phyloP scores from a whole-genome alignment of 1,140 invertebrate species.

The Tyrophagus putrescentiae region DNA sequence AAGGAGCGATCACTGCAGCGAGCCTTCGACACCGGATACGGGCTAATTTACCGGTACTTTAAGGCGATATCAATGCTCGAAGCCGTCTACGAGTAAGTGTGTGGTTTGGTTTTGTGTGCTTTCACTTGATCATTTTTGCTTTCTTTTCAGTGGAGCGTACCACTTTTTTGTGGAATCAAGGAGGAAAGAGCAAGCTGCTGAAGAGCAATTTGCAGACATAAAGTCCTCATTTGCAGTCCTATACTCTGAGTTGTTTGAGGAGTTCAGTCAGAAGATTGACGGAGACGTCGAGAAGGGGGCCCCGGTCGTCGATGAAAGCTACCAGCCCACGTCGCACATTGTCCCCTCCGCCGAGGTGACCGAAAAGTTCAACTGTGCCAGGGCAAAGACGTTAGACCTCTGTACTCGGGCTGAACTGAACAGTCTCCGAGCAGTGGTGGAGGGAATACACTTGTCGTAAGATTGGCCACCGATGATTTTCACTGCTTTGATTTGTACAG shows the following conservation, averaged over 20 bases:
- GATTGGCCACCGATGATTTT: not conserved
- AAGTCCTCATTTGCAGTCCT: not conserved
- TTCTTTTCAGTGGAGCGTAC: no score
- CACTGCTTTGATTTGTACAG: not conserved
- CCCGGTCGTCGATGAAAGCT: not conserved
- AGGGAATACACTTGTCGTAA: not conserved
- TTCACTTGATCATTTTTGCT: no score
- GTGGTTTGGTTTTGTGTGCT: no score
- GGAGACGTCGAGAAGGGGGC: not conserved
- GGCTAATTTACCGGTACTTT: not conserved
- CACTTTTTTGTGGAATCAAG: no score
- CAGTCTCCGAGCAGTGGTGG: not conserved
- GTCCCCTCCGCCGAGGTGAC: not conserved
- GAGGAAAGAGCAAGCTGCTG: not conserved
- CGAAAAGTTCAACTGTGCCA: not conserved
- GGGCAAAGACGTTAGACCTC: not conserved
- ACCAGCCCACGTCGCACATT: not conserved
- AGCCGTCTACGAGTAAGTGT: conserved; percentile 11
- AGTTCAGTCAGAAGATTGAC: not conserved
- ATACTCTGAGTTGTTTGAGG: not conserved
- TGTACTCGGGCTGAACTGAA: not conserved
- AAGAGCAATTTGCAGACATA: not conserved
- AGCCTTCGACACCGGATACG: conserved; percentile 6
- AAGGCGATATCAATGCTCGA: not conserved
- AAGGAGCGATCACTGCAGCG: not conserved